phyloP scores from a whole-genome alignment of 2,888 invertebrate species.

The Orchesella flavescens region DNA sequence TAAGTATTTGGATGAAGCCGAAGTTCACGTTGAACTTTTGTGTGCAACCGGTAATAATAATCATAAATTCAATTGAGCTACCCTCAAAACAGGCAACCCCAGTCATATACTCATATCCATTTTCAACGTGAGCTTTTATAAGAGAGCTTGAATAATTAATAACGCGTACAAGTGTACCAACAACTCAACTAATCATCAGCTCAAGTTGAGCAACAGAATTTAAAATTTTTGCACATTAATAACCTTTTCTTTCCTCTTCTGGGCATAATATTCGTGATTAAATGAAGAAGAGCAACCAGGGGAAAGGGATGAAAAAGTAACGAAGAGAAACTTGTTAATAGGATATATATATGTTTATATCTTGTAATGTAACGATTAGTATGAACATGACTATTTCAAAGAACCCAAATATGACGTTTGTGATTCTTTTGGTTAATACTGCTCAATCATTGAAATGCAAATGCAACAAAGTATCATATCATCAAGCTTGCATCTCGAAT shows the following conservation, averaged over 20 bases:
- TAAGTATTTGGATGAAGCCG: not conserved
- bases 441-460: too few relatives aligned
- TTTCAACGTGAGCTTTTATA: not conserved
- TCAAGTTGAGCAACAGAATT: not conserved
- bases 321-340: constrained; percentile 26
- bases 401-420: constrained; percentile 21
- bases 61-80: constrained; percentile 14
- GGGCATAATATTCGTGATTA: not conserved
- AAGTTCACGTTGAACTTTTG: not conserved
- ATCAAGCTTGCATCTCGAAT: too few relatives aligned
- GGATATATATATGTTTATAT: constrained; percentile 20
- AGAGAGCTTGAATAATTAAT: constrained; percentile 15
- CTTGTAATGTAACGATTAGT: not conserved
- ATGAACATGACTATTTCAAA: not conserved
- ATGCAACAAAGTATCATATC: too few relatives aligned
- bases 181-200: not conserved
- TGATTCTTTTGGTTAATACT: too few relatives aligned
- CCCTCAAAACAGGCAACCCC: too few relatives aligned
- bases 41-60: not conserved
- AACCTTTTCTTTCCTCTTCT: not conserved
- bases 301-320: not conserved
- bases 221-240: not conserved
- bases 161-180: not conserved
- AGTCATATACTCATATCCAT: too few relatives aligned
- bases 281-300: not conserved